phyloP scores from a whole-genome alignment of 2,888 invertebrate species.

The Dugesia japonica region DNA sequence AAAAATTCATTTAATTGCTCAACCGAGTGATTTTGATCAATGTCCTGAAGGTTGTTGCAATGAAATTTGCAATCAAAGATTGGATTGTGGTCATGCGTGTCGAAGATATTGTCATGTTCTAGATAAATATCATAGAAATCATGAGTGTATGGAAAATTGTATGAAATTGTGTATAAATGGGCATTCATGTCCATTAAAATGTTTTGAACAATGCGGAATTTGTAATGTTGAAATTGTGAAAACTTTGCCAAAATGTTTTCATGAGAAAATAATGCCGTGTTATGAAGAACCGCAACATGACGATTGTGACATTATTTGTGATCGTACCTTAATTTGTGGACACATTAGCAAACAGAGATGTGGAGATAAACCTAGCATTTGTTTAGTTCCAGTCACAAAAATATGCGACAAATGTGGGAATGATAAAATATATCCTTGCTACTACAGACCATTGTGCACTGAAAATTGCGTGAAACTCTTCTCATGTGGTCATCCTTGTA shows the following conservation, averaged over 20 bases:
- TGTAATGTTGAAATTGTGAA: constrained; percentile 38
- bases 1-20: constrained; percentile 31
- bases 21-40: constrained; percentile 37
- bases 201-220: constrained; percentile 17
- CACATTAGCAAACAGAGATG: constrained; percentile 38
- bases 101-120: constrained; percentile 54
- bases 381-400: constrained; percentile 21
- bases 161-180: background rate
- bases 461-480: constrained; percentile 38
- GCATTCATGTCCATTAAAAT: constrained; percentile 23
- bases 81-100: constrained; percentile 57
- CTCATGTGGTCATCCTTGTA: constrained; percentile 30
- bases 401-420: constrained; percentile 13
- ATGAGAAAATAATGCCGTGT: background rate
- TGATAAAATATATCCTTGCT: background rate
- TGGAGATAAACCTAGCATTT: constrained; percentile 37
- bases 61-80: constrained; percentile 50
- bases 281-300: background rate
- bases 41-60: constrained; percentile 52
- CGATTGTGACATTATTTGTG: constrained; percentile 36
- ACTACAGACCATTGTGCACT: constrained; percentile 35
- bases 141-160: background rate
- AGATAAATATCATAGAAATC: constrained; percentile 51
- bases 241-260: background rate
- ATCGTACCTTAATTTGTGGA: constrained; percentile 37